Conservation (phyloP, 2,888 invertebrate species). For the Synanthedon vespiformis region DNA sequence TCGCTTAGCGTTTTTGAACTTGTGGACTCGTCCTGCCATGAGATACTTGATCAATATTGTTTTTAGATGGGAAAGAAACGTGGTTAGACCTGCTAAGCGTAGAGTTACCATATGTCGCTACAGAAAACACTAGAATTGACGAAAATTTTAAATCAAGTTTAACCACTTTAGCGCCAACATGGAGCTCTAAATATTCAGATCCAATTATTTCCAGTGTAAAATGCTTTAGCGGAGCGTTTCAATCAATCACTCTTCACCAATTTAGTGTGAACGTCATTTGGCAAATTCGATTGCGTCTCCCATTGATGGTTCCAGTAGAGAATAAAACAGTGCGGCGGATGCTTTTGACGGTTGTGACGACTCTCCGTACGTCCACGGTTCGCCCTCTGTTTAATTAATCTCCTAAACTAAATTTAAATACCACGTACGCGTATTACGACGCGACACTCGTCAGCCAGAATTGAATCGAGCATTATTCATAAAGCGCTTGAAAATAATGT, state of each 20-base stretch:
- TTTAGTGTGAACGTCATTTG: conserved; percentile 60
- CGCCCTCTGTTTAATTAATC: conserved; percentile 52
- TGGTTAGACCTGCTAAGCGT: too few relatives aligned
- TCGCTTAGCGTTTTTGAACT: too few relatives aligned
- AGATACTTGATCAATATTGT: too few relatives aligned
- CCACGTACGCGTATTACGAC: conserved; percentile 23
- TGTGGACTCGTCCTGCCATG: too few relatives aligned
- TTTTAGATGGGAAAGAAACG: too few relatives aligned
- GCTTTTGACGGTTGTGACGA: conserved; percentile 54
- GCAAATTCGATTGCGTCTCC: conserved; percentile 59
- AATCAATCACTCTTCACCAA: conserved; percentile 62
- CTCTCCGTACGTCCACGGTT: conserved; percentile 22
- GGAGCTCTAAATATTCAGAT: conserved; percentile 40
- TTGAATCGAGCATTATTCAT: conserved; percentile 38
- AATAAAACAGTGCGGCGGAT: conserved; percentile 56
- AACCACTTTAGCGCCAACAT: not conserved
- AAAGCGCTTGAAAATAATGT: conserved; percentile 20
- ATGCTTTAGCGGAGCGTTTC: conserved; percentile 44
- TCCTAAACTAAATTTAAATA: conserved; percentile 59
- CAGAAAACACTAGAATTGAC: not conserved
- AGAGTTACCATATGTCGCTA: too few relatives aligned
- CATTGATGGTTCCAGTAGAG: conserved; percentile 45
- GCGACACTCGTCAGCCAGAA: conserved; percentile 22
- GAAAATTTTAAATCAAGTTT: not conserved
- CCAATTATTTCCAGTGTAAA: conserved; percentile 46